Evolutionary conservation across 2,797 vertebrate species (phyloP), one percentile per base, ranked within the genome.

Genomic region (Aplochiton taeniatus): DNA sequence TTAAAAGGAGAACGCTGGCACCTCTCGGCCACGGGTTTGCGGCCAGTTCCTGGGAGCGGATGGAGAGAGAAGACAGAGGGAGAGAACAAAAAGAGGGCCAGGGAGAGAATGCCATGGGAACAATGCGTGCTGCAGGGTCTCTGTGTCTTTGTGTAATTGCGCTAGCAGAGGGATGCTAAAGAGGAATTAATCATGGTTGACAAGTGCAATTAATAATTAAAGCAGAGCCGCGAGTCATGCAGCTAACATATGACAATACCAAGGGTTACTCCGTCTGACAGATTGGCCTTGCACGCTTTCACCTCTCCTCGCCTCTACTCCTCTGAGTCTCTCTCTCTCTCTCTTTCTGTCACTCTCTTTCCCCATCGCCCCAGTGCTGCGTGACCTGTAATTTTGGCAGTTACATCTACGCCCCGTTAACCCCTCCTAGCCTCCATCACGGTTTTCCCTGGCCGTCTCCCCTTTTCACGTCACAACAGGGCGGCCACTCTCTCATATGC

Each of bases 121-220:
- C 87, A 91, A 90, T 89, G 90, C 88, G 83, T 82, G 86, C 90
- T 86, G 82, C 70, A 81, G 90, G 87, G 85, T 88, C 90, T 86
- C 89, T 90, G 88, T 91, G 89, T 92, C 90, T 31, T 31, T 31
- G 31, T 31, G 31, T 88, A 88, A 92, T 92, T 91, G 90, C 87
- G 89, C 85, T 78, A 85, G 90, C 90, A 90, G 90, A 88, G 90
- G 88, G 89, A 93, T 86, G 89, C 88, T 93, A 93, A 93, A 92
- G 89, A 94, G 90, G 91, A 93, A 92, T 93, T 93, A 94, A 93
- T 91, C 91, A 91, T 66, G 90, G 83, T 90, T 93, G 94, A 95
- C 93, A 94, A 94, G 93, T 90, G 86, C 91, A 93, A 94, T 95
- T 94, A 94, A 94, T 95, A 94, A 94, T 95, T 94, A 93, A 94